phyloP scores from a whole-genome alignment of 2,888 invertebrate genomes.

The Tinea semifulvella region DNA sequence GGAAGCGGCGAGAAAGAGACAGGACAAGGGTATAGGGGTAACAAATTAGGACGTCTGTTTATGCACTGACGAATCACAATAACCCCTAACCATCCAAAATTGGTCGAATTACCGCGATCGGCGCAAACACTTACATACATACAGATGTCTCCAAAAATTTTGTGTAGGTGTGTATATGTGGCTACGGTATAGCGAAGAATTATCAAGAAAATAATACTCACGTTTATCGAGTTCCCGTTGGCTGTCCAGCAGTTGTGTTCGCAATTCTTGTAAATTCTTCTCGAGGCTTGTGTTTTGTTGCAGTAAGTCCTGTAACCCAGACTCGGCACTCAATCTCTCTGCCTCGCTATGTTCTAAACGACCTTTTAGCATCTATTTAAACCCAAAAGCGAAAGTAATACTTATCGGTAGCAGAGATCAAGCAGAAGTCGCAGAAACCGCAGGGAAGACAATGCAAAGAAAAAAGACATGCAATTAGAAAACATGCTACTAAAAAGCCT shows the following conservation, averaged over 20 bases:
- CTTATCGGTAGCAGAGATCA: conserved; percentile 16
- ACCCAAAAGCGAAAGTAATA: conserved; percentile 17
- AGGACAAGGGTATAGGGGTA: too few species aligned
- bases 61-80: too few species aligned
- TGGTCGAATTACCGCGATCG: too few species aligned
- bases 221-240: conserved; percentile 43
- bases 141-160: too few species aligned
- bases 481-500: conserved; percentile 2
- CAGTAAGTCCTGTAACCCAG: conserved; percentile 71
- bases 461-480: conserved; percentile 47
- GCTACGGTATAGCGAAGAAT: too few species aligned
- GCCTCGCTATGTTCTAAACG: conserved; percentile 70
- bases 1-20: too few species aligned
- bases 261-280: conserved; percentile 61
- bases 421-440: neutral
- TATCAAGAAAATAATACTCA: conserved; percentile 31
- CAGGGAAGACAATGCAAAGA: conserved; percentile 7
- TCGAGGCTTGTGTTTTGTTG: conserved; percentile 75
- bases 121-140: too few species aligned
- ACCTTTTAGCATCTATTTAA: conserved; percentile 68
- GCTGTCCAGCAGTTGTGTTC: conserved; percentile 50
- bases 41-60: too few species aligned
- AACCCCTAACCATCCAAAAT: too few species aligned
- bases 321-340: conserved; percentile 71
- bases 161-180: too few species aligned